Percentiles rank a stretch among this genome's conserved stretches.
Conservation (phyloP, 2,888 invertebrate genomes). For the Machimus atricapillus region DNA sequence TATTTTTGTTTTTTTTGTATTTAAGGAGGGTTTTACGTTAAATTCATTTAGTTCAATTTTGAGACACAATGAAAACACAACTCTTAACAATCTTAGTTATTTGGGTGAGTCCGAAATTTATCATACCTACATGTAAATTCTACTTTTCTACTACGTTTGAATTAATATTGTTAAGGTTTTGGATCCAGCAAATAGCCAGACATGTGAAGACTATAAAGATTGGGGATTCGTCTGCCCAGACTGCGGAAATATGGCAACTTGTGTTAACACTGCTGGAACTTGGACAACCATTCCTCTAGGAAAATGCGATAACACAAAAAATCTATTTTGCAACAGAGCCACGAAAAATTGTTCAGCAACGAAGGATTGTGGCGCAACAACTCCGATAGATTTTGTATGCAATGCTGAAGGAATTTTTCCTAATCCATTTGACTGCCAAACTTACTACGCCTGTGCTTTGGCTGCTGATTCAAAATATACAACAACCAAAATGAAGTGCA, state of each 20-base stretch:
- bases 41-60: background rate
- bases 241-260: background rate
- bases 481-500: constrained; percentile 46
- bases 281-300: background rate
- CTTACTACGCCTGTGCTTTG: background rate
- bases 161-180: background rate
- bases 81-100: background rate
- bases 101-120: background rate
- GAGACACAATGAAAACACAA: background rate
- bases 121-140: background rate
- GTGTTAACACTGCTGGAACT: background rate
- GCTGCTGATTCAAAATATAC: background rate
- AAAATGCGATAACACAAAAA: background rate
- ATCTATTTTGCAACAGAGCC: background rate
- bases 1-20: too few species aligned
- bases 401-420: constrained; percentile 46
- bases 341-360: background rate
- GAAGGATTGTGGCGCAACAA: background rate
- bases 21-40: background rate
- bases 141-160: background rate
- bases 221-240: constrained; percentile 8
- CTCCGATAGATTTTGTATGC: background rate
- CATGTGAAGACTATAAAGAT: background rate
- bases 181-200: background rate
- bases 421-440: constrained; percentile 18